phyloP scores from a whole-genome alignment of 2,888 invertebrate genomes.

The Xanthia togata region DNA sequence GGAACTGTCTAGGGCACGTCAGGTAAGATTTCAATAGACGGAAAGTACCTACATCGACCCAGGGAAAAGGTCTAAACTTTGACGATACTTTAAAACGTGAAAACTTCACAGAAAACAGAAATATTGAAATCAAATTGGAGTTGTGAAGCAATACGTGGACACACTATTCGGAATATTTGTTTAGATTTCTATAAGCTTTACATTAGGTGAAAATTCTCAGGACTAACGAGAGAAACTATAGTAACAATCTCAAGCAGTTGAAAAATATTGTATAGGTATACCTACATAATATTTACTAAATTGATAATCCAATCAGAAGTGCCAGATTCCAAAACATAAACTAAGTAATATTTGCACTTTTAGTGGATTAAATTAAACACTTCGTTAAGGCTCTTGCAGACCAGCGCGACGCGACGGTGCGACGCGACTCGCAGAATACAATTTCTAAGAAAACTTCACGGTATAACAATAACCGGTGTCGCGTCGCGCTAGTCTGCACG shows the following conservation, averaged over 20 bases:
- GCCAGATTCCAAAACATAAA: neutral
- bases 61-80: neutral
- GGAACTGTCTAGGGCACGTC: constrained; percentile 5
- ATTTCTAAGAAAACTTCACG: too few species aligned
- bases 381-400: too few species aligned
- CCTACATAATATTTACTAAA: neutral
- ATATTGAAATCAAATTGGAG: neutral
- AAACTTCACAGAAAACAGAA: neutral
- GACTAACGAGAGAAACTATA: neutral
- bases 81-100: neutral
- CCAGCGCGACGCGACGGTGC: too few species aligned
- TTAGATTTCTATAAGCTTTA: neutral
- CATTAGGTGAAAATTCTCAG: neutral
- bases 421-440: too few species aligned
- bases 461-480: too few species aligned
- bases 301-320: neutral
- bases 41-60: neutral
- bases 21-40: neutral
- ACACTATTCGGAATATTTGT: neutral
- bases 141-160: neutral
- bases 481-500: too few species aligned
- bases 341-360: neutral
- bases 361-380: neutral
- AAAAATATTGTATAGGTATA: neutral
- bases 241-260: neutral